These are phyloP conservation scores for Ichneumoninae sp. DNA, from an alignment of 2,888 invertebrate species.

Conservation along the genomic window DNA sequence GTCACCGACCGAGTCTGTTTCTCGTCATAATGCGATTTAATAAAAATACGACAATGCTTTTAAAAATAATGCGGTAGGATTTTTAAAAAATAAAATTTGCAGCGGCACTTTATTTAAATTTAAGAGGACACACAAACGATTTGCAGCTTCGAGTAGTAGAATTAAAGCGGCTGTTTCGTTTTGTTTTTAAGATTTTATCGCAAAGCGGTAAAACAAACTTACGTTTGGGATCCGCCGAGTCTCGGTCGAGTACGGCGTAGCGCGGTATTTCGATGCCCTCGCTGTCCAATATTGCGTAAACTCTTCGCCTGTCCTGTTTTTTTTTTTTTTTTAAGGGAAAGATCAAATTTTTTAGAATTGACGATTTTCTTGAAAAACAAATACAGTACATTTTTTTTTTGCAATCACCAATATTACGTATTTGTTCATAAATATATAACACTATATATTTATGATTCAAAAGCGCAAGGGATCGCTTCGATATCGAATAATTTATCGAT, in stretches of 20 bases:
- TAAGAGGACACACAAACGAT: background rate
- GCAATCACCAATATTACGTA: background rate
- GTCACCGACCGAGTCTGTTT: background rate
- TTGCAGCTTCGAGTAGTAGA: background rate
- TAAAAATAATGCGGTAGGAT: background rate
- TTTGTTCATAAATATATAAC: too few species aligned
- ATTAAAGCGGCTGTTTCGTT: background rate
- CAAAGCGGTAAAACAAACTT: constrained; percentile 82
- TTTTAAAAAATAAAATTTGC: background rate
- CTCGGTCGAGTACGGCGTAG: constrained; percentile 98
- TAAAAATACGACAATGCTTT: background rate
- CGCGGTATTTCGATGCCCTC: constrained; percentile 99
- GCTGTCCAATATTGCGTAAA: constrained; percentile 96
- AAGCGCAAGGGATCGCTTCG: background rate
- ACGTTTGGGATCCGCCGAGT: constrained; percentile 96
- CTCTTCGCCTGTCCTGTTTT: constrained; percentile 93
- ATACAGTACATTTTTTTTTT: background rate
- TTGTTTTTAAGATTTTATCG: background rate
- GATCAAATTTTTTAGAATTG: constrained; percentile 67
- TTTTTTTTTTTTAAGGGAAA: constrained; percentile 17
- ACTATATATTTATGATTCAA: background rate
- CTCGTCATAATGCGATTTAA: background rate
- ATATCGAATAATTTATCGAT: background rate
- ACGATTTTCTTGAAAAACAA: background rate
- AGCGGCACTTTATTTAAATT: background rate